These are phyloP conservation scores for Pristionchus exspectatus DNA, from an alignment of 2,888 invertebrate genomes.

Conservation along the genomic window DNA sequence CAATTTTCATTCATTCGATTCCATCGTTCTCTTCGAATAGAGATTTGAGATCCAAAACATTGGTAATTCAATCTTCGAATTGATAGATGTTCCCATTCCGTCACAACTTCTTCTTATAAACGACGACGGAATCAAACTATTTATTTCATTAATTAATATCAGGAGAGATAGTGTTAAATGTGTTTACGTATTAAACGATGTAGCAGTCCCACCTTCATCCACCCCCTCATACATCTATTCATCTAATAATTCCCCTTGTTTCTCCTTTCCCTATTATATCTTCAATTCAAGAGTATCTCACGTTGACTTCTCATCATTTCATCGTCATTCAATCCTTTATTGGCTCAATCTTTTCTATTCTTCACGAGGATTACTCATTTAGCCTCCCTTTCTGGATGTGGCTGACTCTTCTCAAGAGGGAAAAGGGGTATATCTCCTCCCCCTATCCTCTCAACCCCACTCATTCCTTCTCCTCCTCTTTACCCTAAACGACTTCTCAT, in stretches of 20 bases:
- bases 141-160: not conserved
- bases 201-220: not conserved
- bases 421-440: not conserved
- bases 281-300: not conserved
- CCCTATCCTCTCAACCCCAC: conserved; percentile 19
- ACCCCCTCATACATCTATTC: not conserved
- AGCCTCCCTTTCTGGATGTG: not conserved
- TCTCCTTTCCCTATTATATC: not conserved
- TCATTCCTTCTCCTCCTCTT: conserved; percentile 29
- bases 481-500: conserved; percentile 52
- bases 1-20: not conserved
- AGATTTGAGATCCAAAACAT: not conserved
- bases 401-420: conserved; percentile 31
- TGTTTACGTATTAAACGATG: not conserved
- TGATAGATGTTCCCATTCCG: not conserved
- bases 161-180: not conserved
- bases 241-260: not conserved
- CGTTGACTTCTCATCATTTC: conserved; percentile 37
- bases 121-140: not conserved
- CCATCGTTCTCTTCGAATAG: not conserved
- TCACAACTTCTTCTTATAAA: not conserved
- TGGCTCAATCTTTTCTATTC: conserved; percentile 32
- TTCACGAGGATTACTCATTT: conserved; percentile 40
- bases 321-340: conserved; percentile 30
- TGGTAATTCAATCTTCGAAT: not conserved